Base-by-base conservation (phyloP, 2,888 invertebrate genomes). In the Geotrupes spiniger region DNA sequence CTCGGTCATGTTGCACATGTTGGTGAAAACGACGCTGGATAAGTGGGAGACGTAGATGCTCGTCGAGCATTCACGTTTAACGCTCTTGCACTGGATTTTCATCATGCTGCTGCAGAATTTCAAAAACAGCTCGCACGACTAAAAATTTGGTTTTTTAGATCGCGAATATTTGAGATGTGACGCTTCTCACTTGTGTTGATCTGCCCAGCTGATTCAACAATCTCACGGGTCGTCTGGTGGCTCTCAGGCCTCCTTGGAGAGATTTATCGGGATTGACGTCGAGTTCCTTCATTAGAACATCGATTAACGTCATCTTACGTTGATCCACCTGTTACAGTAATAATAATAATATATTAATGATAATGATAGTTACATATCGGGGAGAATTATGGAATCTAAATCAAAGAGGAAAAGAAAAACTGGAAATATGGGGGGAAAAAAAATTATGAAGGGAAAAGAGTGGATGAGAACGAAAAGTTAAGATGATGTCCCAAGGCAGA, bases 221-320 rank as follows among this genome's bases (percentile, higher is more conserved):
- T 54, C 85, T 79, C 1, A 96, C 89, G 1, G 93, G 90, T 52
- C 90, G 81, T 42, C 93, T 76, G 0, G 89, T 86, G 0, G 94
- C 90, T 56, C 92, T 81, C 46, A 96, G 73, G 0, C 94, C 93
- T 1, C 95, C 93, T 66, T 95, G 86, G 4, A 95, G 78, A 42
- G 92, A 92, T 73, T 92, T 89, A 65, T 92, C 93, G 26, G 93
- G 92, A 42, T 87, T 87, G 15, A 89, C 88, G 71, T 93, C 89
- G 17, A 97, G 74, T 72, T 97, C 96, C 61, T 88, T 88, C 60
- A 92, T 84, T 33, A 97, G 75, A 42, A 92, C 90, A 58, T 90
- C 89, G n/a, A 90, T 89, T 59, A 97, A 75, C 38, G 81, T 81
- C 55, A 83, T 82, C 50, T 87, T 87, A 63, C 90, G 79, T 51